phyloP scores from a whole-genome alignment of 2,113 vertebrate genomes.

The Apistogramma diplotaenia region DNA sequence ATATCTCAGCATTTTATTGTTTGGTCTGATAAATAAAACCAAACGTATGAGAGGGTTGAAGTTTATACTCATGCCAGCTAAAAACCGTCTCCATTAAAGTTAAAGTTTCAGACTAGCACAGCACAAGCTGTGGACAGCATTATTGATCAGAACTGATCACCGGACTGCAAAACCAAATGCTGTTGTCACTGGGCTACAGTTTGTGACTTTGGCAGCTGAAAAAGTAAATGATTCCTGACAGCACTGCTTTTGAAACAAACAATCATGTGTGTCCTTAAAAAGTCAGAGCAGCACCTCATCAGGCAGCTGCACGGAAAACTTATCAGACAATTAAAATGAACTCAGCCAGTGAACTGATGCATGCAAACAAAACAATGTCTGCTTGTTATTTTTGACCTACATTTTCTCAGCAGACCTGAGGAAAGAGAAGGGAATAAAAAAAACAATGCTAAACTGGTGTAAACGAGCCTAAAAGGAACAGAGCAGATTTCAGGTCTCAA shows the following conservation, averaged over 20 bases:
- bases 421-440: not conserved
- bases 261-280: not conserved
- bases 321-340: not conserved
- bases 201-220: not conserved
- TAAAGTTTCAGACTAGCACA: not conserved
- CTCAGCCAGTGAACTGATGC: not conserved
- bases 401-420: not conserved
- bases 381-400: not conserved
- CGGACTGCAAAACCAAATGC: not conserved
- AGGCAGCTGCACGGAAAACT: not conserved
- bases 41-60: not conserved
- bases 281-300: not conserved
- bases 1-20: not conserved
- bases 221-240: not conserved
- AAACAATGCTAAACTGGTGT: not conserved
- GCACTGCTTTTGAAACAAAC: too few species aligned
- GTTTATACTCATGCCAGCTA: not conserved
- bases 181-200: not conserved
- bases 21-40: not conserved
- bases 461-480: not conserved
- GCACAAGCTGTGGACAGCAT: not conserved
- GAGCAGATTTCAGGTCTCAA: not conserved
- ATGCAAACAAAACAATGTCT: not conserved
- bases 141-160: slow-evolving; percentile 1
- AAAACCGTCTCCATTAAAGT: not conserved